Conservation (phyloP, 2,113 vertebrate genomes). For the Ceratotherium simum region DNA sequence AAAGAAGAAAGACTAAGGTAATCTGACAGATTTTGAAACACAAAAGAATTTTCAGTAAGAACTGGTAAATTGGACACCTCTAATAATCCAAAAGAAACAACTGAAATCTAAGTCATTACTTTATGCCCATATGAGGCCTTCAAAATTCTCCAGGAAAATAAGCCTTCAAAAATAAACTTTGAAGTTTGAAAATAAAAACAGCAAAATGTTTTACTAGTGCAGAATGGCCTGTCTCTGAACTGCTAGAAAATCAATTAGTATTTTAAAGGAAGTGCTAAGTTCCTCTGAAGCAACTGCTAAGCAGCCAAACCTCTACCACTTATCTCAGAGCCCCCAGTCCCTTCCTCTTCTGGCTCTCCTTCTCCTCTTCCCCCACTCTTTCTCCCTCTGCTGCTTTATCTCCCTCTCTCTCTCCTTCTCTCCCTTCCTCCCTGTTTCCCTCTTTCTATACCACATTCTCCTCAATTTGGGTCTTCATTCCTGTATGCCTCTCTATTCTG, state of each 20-base stretch:
- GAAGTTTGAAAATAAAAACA: slow-evolving; percentile 55
- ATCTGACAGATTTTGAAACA: slow-evolving; percentile 41
- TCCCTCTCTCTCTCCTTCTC: neutral
- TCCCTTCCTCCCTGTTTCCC: neutral
- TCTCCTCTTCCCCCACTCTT: neutral
- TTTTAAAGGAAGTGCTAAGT: slow-evolving; percentile 60
- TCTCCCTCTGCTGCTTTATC: neutral
- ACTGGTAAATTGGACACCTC: neutral
- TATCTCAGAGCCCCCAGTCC: neutral
- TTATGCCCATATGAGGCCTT: neutral
- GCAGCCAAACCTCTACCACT: neutral
- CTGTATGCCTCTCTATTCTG: neutral
- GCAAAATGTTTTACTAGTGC: slow-evolving; percentile 1
- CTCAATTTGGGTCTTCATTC: neutral
- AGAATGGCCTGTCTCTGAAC: slow-evolving; percentile 23
- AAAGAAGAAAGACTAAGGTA: neutral
- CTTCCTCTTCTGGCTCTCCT: neutral
- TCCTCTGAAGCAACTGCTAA: neutral
- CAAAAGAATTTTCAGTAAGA: slow-evolving; percentile 50
- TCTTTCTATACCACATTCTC: neutral
- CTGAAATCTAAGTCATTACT: slow-evolving; percentile 8
- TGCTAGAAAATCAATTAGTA: neutral
- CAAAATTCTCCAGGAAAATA: slow-evolving; percentile 60
- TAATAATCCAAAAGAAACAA: slow-evolving; percentile 34
- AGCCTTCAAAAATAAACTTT: slow-evolving; percentile 60